Evolutionary conservation across 2,113 vertebrate genomes (phyloP), one percentile per base, ranked within the genome.

Genomic region (Eidolon helvum): DNA sequence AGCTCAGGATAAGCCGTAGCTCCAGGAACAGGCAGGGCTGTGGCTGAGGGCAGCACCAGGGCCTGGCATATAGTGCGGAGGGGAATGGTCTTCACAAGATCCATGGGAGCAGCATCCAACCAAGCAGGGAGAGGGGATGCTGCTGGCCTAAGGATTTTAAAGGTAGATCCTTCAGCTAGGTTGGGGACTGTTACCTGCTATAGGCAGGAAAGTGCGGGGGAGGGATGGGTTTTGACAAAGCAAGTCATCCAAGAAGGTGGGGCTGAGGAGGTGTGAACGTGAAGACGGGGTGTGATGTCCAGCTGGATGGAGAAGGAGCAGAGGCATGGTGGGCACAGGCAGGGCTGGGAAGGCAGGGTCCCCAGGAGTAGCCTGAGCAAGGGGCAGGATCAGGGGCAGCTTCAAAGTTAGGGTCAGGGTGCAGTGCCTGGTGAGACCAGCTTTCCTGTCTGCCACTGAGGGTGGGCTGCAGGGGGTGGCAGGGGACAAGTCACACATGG

Each of bases 321-420:
- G 53, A 71, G 19, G 30, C 65, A 30, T 33, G 21, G 38, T 14
- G 1, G 43, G 35, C 4, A 12, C n/a, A 50, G 11, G 7, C 2
- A 14, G n/a, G 24, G 40, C 38, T 21, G 11, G 45, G 43, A 0
- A 3, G 30, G 45, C 63, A 7, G 53, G 2, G 12, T 16, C 57
- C 50, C 3, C 11, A 35, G 30, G 16, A 5, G 16, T 4, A 8
- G 28, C 63, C 61, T 26, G 15, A 48, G 26, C 63, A 50, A 40
- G 30, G 28, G 24, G 48, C 19, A 28, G 33, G 15, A 43, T 0
- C 10, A 40, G 61, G 1, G n/a, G 7, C 0, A 0, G 43, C 40
- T 59, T 38, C 19, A 26, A 4, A 43, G 30, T n/a, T 26, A 30
- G 38, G 48, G 33, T 11, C 33, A 4, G 38, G 40, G 28, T 35